phyloP scores from a whole-genome alignment of 2,797 vertebrate species.

The Thripadectes ignobilis region DNA sequence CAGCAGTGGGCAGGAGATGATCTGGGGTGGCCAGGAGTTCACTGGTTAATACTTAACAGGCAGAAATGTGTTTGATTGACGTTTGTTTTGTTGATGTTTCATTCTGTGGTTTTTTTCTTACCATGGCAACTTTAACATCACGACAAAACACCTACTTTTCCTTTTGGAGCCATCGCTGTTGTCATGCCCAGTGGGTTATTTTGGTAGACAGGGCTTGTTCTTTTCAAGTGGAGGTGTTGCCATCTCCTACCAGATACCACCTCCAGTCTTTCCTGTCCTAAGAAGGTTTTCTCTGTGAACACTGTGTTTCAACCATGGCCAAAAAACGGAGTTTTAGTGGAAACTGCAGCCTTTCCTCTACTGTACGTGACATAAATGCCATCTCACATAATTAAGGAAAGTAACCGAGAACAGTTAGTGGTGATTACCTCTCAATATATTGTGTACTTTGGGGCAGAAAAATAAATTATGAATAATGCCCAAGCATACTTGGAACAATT shows the following conservation, averaged over 20 bases:
- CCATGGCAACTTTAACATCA: slow-evolving; percentile 61
- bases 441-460: slow-evolving; percentile 70
- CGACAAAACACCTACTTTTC: slow-evolving; percentile 60
- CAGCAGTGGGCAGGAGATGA: neutral
- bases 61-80: slow-evolving; percentile 14
- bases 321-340: slow-evolving; percentile 1
- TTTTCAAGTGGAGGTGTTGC: slow-evolving; percentile 62
- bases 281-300: slow-evolving; percentile 21
- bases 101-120: slow-evolving; percentile 22
- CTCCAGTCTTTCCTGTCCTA: slow-evolving; percentile 46
- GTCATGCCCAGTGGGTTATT: slow-evolving; percentile 52
- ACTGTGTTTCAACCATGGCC: neutral
- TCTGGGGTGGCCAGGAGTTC: neutral
- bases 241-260: slow-evolving; percentile 54
- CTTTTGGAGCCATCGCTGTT: slow-evolving; percentile 25
- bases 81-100: slow-evolving; percentile 54
- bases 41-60: slow-evolving; percentile 14
- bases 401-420: slow-evolving; percentile 29
- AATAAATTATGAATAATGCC: slow-evolving; percentile 70
- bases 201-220: slow-evolving; percentile 55
- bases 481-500: slow-evolving; percentile 56
- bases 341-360: slow-evolving; percentile 17
- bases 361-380: slow-evolving; percentile 32
- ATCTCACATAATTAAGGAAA: slow-evolving; percentile 46
- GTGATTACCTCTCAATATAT: slow-evolving; percentile 60